Evolutionary conservation across 2,113 vertebrate genomes (phyloP).

Genomic region (Garra rufa): DNA sequence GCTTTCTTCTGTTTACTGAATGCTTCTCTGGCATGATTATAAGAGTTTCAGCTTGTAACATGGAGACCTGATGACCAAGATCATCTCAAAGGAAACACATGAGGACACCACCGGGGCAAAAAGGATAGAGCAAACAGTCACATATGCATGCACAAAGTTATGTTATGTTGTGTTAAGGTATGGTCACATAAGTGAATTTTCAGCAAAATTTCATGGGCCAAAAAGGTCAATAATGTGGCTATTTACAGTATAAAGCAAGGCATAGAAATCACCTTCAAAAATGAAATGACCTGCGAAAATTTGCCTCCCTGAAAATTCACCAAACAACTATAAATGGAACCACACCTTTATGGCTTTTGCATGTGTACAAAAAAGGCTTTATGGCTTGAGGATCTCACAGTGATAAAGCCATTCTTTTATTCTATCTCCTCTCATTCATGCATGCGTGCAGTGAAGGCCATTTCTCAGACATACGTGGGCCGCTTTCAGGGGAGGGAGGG

Average conservation of each 20-base stretch:
- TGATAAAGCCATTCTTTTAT: constrained; percentile 34
- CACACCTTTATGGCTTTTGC: background rate
- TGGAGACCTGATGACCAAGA: background rate
- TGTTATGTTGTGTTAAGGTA: background rate
- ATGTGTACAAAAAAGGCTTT: background rate
- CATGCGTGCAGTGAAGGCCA: constrained; percentile 46
- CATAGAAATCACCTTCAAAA: background rate
- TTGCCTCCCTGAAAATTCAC: too few relatives aligned
- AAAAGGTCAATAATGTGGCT: background rate
- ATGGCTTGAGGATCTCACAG: background rate
- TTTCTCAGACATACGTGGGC: constrained; percentile 21
- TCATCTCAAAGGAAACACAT: background rate
- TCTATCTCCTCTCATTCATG: constrained; percentile 19
- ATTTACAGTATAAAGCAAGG: background rate
- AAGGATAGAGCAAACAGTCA: background rate
- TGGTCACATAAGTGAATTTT: background rate
- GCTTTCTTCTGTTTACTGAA: constrained; percentile 38
- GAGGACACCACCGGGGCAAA: background rate
- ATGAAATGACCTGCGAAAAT: too few relatives aligned
- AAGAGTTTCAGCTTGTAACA: constrained; percentile 41
- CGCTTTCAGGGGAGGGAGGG: background rate
- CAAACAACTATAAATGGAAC: too few relatives aligned
- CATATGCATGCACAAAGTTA: background rate
- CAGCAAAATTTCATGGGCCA: background rate
- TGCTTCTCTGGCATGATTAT: constrained; percentile 50